phyloP scores from a whole-genome alignment of 2,888 invertebrate species.

The Agrenia bidenticulata region DNA sequence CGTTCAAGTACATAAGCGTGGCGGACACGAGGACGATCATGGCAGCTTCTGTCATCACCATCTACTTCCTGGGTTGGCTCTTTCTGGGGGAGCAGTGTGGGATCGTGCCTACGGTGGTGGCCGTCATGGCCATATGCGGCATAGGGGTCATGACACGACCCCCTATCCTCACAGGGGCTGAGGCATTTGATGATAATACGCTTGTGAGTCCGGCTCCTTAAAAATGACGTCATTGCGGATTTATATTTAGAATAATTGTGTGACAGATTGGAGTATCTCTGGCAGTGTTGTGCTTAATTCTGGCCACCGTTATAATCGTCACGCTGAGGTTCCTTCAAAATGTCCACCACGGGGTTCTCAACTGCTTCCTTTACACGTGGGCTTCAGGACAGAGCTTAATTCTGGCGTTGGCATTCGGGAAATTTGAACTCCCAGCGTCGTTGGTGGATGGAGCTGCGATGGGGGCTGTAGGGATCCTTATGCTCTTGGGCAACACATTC shows the following conservation, averaged over 20 bases:
- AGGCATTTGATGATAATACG: constrained; percentile 33
- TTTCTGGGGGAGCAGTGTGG: constrained; percentile 42
- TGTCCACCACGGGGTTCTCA: constrained; percentile 31
- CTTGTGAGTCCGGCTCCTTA: constrained; percentile 34
- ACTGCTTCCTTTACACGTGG: constrained; percentile 29
- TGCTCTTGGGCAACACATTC: constrained; percentile 70
- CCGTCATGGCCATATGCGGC: constrained; percentile 39
- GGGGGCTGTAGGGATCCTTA: constrained; percentile 28
- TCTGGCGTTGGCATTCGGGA: constrained; percentile 12
- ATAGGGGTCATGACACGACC: constrained; percentile 45
- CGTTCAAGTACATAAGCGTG: constrained; percentile 39
- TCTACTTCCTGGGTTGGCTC: constrained; percentile 43
- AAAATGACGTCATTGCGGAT: no score
- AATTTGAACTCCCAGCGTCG: constrained; percentile 15
- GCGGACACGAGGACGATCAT: constrained; percentile 42
- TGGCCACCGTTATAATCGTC: constrained; percentile 26
- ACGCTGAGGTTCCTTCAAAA: constrained; percentile 24
- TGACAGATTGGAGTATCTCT: constrained; percentile 29
- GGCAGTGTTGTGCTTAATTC: constrained; percentile 22
- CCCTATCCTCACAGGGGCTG: constrained; percentile 40
- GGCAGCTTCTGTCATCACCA: constrained; percentile 40
- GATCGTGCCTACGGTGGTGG: constrained; percentile 36
- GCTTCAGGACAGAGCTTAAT: constrained; percentile 20
- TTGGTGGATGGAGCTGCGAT: constrained; percentile 26
- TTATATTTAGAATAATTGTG: no score